Evolutionary conservation across 2,797 vertebrate genomes (phyloP).

Genomic region (Aselliscus stoliczkanus): DNA sequence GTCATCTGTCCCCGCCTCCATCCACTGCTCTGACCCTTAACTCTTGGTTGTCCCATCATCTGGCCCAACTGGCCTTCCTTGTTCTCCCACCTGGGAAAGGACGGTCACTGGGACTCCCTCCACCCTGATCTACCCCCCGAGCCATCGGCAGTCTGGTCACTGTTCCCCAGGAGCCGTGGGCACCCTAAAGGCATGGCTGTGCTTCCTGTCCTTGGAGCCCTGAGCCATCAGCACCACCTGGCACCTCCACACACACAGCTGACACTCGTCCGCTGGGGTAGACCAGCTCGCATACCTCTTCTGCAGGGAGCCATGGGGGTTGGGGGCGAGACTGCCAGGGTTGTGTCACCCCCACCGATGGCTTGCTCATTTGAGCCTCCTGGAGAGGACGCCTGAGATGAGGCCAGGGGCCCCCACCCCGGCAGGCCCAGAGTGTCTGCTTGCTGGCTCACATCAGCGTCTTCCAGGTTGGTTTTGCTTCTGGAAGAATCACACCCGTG

Average conservation of each 20-base stretch:
- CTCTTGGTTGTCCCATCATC: fast-evolving
- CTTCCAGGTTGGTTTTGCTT: too few relatives aligned
- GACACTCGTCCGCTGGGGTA: fast-evolving
- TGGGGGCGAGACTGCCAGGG: neutral
- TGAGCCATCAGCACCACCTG: too few relatives aligned
- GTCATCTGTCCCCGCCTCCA: neutral
- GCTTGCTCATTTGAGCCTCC: neutral
- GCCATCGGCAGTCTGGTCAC: neutral
- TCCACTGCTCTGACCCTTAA: neutral
- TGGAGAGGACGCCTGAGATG: neutral
- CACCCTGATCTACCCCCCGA: neutral
- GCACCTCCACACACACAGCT: neutral
- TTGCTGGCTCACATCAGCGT: fast-evolving
- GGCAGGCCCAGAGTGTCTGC: neutral
- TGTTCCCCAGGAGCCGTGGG: neutral
- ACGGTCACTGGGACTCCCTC: neutral
- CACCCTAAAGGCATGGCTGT: fast-evolving
- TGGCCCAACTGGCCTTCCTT: neutral
- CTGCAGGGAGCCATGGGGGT: fast-evolving
- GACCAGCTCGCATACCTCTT: neutral
- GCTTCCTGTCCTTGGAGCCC: neutral
- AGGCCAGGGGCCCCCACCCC: too few relatives aligned
- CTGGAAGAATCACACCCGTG: neutral
- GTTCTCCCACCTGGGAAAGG: neutral
- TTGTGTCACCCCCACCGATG: fast-evolving